These are phyloP conservation scores for Conus betulinus DNA, from an alignment of 1,140 invertebrate species.

Conservation along the genomic window DNA sequence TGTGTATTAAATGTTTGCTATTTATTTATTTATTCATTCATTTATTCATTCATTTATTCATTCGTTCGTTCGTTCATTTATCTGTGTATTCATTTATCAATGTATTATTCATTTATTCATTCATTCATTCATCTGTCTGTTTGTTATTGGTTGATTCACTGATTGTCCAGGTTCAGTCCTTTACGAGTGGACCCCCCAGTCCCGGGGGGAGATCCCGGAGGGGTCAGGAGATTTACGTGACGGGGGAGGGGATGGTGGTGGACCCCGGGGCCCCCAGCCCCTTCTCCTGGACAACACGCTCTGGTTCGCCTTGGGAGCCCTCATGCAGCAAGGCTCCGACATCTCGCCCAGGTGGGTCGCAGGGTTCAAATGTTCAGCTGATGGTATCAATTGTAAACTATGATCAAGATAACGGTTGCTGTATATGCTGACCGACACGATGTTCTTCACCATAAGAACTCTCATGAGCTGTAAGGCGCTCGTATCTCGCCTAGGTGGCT, in stretches of 20 bases:
- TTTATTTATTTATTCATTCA: no score
- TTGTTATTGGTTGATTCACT: no score
- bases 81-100: no score
- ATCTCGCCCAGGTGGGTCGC: conserved; percentile 89
- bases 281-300: conserved; percentile 83
- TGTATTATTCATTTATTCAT: no score
- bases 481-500: not conserved
- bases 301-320: conserved; percentile 97
- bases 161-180: conserved; percentile 85
- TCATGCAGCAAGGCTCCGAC: conserved; percentile 99
- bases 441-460: not conserved
- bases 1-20: no score
- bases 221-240: conserved; percentile 65
- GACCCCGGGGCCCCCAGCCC: conserved; percentile 58
- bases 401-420: no score
- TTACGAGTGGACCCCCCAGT: conserved; percentile 86
- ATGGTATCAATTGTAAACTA: no score
- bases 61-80: no score
- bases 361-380: not conserved
- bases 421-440: no score
- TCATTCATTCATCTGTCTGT: no score
- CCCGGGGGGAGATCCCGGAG: conserved; percentile 1
- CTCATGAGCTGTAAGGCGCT: not conserved
- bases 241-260: conserved; percentile 77
- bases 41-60: no score